A percentile compares a stretch with the other conserved stretches of the same genome.
phyloP scores from a whole-genome alignment of 2,113 vertebrate genomes.

The Salvelinus fontinalis region DNA sequence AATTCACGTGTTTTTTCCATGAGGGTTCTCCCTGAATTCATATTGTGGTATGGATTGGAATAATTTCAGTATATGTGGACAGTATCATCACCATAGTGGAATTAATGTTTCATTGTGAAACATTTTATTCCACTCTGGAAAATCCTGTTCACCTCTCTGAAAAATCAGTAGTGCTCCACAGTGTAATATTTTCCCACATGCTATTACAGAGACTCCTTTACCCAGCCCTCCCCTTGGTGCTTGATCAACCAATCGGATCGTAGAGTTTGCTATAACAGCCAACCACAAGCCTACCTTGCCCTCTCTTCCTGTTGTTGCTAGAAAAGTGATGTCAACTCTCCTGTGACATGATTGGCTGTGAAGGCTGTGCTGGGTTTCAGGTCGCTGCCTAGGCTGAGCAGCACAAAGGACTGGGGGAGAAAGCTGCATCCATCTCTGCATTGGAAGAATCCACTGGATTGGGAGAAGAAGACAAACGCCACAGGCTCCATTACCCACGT shows the following conservation, averaged over 20 bases:
- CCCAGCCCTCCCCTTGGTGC: neutral
- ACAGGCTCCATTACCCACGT: neutral
- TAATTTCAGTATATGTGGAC: too few species aligned
- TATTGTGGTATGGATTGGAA: too few species aligned
- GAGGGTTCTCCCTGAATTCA: too few species aligned
- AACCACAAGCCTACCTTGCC: neutral
- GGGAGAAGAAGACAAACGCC: neutral
- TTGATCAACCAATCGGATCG: neutral
- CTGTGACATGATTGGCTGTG: conserved; percentile 40
- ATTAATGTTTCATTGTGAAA: neutral
- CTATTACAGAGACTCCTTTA: neutral
- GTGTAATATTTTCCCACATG: neutral
- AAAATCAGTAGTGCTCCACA: neutral
- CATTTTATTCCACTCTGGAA: neutral
- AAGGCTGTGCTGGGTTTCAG: conserved; percentile 51
- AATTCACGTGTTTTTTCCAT: too few species aligned
- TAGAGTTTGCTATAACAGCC: neutral
- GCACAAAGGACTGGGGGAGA: conserved; percentile 27
- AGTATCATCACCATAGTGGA: too few species aligned
- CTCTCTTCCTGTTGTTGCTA: conserved; percentile 41
- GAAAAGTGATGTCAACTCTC: conserved; percentile 45
- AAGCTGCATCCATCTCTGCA: neutral
- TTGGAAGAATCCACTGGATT: conserved; percentile 20
- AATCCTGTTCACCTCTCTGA: neutral
- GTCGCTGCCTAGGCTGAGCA: conserved; percentile 25